phyloP scores from a whole-genome alignment of 2,797 vertebrate species.

The Mareca penelope region DNA sequence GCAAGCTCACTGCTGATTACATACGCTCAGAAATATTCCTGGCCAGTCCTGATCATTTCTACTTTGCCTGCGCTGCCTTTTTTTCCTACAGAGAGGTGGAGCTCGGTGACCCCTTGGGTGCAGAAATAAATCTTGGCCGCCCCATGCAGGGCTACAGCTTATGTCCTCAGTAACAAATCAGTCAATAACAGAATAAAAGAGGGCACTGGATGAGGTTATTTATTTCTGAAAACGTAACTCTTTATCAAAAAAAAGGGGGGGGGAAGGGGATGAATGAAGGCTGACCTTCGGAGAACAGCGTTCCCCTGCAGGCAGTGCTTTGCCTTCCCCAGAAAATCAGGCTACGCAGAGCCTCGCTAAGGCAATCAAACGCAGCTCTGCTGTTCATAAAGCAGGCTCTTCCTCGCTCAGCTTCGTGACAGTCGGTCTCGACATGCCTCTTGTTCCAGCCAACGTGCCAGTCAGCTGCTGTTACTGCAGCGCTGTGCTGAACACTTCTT shows the following conservation, averaged over 20 bases:
- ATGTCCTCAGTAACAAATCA: background rate
- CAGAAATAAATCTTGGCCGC: background rate
- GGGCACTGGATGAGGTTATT: background rate
- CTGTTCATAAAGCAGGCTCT: constrained; percentile 45
- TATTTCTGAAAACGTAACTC: background rate
- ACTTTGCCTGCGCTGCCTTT: background rate
- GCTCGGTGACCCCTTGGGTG: background rate
- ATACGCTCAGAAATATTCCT: background rate
- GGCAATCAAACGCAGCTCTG: background rate
- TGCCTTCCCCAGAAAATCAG: background rate
- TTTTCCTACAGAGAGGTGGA: background rate
- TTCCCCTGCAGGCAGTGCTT: background rate
- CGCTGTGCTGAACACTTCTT: constrained; percentile 36
- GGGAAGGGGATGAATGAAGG: background rate
- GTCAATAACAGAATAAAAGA: background rate
- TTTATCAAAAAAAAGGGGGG: background rate
- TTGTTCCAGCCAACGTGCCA: constrained; percentile 50
- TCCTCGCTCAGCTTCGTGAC: constrained; percentile 43
- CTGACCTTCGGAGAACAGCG: background rate
- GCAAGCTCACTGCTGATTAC: background rate
- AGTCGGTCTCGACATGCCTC: constrained; percentile 4
- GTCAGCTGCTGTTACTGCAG: constrained; percentile 53
- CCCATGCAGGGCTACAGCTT: background rate
- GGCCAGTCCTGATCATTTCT: background rate
- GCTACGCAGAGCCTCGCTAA: background rate